A percentile compares a stretch with the other conserved stretches of the same genome.
Conservation (phyloP, 37 sponge, comb jelly and placozoan species). For the Chondrilla cf. caribensis region DNA sequence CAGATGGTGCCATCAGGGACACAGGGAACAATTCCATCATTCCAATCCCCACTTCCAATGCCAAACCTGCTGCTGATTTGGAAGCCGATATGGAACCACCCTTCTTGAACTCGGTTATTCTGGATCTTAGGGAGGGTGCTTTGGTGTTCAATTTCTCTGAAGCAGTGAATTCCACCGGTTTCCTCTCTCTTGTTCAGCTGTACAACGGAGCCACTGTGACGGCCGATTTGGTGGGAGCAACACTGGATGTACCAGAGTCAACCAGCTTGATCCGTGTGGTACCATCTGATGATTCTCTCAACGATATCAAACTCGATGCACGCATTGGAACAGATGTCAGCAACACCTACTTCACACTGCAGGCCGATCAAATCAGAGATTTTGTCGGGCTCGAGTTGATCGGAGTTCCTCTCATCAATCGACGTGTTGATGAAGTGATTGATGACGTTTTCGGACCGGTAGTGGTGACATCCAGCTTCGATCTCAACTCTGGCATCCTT, state of each 20-base stretch:
- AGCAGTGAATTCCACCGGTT: conserved; percentile 52
- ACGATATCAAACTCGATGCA: conserved; percentile 41
- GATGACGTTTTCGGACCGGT: conserved; percentile 69
- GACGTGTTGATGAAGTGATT: conserved; percentile 35
- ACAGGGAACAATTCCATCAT: conserved; percentile 73
- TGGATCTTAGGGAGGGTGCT: conserved; percentile 73
- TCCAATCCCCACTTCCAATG: conserved; percentile 51
- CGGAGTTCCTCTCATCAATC: conserved; percentile 1
- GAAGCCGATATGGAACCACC: conserved; percentile 67
- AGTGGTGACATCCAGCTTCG: conserved; percentile 38
- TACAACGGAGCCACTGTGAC: conserved; percentile 21
- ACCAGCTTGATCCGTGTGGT: conserved; percentile 57
- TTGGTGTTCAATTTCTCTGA: conserved; percentile 75
- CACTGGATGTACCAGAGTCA: conserved; percentile 34
- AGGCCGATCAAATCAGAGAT: conserved; percentile 50
- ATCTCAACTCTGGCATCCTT: conserved; percentile 73
- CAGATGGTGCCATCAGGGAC: conserved; percentile 67
- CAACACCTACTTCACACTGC: conserved; percentile 42
- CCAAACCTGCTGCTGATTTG: conserved; percentile 45
- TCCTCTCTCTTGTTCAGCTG: conserved; percentile 30
- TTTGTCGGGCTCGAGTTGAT: conserved; percentile 59
- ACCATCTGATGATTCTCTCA: conserved; percentile 42
- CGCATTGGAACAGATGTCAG: conserved; percentile 42
- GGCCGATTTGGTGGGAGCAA: conserved; percentile 13
- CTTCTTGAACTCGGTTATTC: conserved; percentile 30